Percentiles rank a stretch among this genome's conserved stretches.
Conservation (phyloP, 2,797 vertebrate species). For the Aldrovandia affinis region DNA sequence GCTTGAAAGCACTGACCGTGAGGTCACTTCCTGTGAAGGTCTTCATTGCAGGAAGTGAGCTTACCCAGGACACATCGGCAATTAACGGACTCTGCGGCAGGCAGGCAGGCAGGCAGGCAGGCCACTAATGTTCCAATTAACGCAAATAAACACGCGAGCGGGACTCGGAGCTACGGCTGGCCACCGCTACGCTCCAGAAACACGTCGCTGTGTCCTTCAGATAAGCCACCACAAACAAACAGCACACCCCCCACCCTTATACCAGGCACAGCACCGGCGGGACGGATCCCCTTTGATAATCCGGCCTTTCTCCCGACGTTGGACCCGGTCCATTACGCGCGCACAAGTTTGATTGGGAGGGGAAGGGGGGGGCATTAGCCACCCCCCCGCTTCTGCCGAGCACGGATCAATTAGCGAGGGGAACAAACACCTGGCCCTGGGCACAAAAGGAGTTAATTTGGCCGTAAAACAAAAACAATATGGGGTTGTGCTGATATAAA, state of each 20-base stretch:
- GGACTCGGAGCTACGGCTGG: constrained; percentile 41
- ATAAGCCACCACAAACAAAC: constrained; percentile 36
- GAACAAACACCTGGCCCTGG: constrained; percentile 67
- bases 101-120: constrained; percentile 56
- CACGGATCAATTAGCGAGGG: constrained; percentile 47
- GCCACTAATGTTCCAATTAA: constrained; percentile 60
- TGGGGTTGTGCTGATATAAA: constrained; percentile 72
- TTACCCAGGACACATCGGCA: neutral
- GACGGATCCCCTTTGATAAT: constrained; percentile 37
- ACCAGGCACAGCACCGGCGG: neutral
- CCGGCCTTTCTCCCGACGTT: constrained; percentile 22
- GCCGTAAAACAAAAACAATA: constrained; percentile 69
- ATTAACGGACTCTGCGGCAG: constrained; percentile 37
- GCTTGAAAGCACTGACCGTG: constrained; percentile 37
- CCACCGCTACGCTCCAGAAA: constrained; percentile 21
- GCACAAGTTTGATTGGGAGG: neutral
- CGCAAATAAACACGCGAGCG: constrained; percentile 52
- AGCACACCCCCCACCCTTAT: constrained; percentile 15
- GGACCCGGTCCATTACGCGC: constrained; percentile 31
- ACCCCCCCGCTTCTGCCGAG: constrained; percentile 32
- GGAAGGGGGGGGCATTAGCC: constrained; percentile 36
- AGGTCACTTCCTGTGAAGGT: constrained; percentile 63
- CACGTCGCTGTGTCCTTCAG: constrained; percentile 39
- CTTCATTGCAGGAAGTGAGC: constrained; percentile 56
- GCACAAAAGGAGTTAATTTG: constrained; percentile 65